Evolutionary conservation across 2,113 vertebrate species (phyloP).

Genomic region (Myodes glareolus): DNA sequence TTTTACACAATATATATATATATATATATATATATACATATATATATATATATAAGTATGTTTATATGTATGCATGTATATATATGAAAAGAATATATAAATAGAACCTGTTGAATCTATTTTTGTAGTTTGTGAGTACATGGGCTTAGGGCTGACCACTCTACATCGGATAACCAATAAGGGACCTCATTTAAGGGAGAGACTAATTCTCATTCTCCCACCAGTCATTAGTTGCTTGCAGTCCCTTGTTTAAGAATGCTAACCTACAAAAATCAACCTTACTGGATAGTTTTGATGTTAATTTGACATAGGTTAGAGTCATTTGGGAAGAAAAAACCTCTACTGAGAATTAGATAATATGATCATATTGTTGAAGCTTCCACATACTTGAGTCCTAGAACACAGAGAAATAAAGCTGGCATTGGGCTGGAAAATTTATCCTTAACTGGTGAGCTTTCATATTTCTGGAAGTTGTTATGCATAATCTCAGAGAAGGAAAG

Average conservation of each 20-base stretch:
- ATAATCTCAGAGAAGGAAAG: neutral
- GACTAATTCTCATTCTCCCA: neutral
- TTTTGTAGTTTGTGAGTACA: neutral
- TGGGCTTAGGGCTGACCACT: neutral
- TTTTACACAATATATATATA: neutral
- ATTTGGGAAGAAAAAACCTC: neutral
- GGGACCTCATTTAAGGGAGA: neutral
- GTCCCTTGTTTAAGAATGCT: neutral
- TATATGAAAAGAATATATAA: neutral
- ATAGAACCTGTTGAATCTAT: neutral
- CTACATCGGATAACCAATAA: neutral
- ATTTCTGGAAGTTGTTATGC: too few relatives aligned
- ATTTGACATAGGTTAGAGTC: neutral
- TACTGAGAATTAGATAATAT: too few relatives aligned
- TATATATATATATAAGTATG: too few relatives aligned
- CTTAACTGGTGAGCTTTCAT: neutral
- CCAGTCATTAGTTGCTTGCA: neutral
- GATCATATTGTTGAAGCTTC: neutral
- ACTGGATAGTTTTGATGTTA: neutral
- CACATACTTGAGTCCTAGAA: neutral
- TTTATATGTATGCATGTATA: neutral
- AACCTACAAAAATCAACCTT: neutral
- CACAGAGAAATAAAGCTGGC: neutral
- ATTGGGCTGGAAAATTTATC: neutral
- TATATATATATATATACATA: neutral